Evolutionary conservation across 1,140 invertebrate species (phyloP).

Genomic region (Neotoxoptera formosana): DNA sequence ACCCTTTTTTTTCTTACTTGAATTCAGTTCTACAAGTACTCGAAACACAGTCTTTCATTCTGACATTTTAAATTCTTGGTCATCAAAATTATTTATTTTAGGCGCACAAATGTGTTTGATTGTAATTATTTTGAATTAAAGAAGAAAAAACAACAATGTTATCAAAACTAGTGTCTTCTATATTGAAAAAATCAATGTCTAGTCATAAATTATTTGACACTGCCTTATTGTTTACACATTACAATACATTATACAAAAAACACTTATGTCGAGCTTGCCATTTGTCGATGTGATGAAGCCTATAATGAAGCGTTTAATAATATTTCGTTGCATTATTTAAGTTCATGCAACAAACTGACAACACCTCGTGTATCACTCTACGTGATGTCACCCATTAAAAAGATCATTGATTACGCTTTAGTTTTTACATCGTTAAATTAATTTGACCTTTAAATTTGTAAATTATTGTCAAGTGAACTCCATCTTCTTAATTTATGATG

Average conservation of each 20-base stretch:
- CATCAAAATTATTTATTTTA: background rate
- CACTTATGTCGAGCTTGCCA: too few species aligned
- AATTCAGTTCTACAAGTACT: background rate
- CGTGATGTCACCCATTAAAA: background rate
- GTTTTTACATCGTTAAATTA: background rate
- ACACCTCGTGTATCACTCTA: background rate
- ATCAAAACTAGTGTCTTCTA: background rate
- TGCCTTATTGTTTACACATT: background rate
- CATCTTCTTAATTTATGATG: background rate
- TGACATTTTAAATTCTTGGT: background rate
- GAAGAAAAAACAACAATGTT: background rate
- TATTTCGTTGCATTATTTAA: background rate
- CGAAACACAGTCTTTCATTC: background rate
- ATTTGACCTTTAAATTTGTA: background rate
- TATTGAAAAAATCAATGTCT: background rate
- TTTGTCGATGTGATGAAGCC: too few species aligned
- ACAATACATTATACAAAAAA: too few species aligned
- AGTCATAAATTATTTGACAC: background rate
- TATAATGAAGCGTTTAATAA: background rate
- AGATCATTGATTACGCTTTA: background rate
- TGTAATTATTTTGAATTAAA: background rate
- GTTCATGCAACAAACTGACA: background rate
- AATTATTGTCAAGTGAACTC: background rate
- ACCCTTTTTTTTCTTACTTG: background rate
- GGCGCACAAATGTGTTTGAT: background rate